Conservation (phyloP, 2,888 invertebrate genomes). For the Temnothorax rugatulus region DNA sequence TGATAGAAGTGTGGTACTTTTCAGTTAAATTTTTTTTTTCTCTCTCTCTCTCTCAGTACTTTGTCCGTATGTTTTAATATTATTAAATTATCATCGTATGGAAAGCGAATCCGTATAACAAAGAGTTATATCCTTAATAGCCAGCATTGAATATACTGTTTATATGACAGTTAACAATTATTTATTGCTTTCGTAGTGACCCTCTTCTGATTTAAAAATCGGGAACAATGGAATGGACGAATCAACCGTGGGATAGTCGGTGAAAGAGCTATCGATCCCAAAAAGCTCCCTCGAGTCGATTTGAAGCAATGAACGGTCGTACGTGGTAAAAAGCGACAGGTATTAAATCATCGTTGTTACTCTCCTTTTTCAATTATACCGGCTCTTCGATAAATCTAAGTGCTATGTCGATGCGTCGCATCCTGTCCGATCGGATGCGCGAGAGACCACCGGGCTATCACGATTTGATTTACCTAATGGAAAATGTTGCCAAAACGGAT, state of each 20-base stretch:
- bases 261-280: conserved; percentile 70
- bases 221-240: conserved; percentile 36
- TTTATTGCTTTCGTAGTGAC: conserved; percentile 19
- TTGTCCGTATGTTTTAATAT: conserved; percentile 7
- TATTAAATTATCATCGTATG: neutral
- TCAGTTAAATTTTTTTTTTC: neutral
- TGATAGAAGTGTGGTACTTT: neutral
- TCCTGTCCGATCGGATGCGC: conserved; percentile 35
- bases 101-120: conserved; percentile 5
- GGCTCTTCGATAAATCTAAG: conserved; percentile 53
- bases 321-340: conserved; percentile 56
- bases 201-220: conserved; percentile 32
- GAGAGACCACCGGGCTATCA: conserved; percentile 20
- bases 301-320: conserved; percentile 66
- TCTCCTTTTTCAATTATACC: conserved; percentile 55
- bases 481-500: conserved; percentile 35
- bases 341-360: conserved; percentile 61
- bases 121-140: conserved; percentile 16
- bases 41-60: too few species aligned
- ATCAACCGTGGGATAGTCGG: conserved; percentile 38
- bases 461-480: conserved; percentile 45
- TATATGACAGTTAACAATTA: conserved; percentile 12
- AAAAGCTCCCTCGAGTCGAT: conserved; percentile 67
- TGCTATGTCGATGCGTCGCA: conserved; percentile 45
- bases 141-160: conserved; percentile 20